Evolutionary conservation across 2,888 invertebrate genomes (phyloP).

Genomic region (Ophioninae sp.): DNA sequence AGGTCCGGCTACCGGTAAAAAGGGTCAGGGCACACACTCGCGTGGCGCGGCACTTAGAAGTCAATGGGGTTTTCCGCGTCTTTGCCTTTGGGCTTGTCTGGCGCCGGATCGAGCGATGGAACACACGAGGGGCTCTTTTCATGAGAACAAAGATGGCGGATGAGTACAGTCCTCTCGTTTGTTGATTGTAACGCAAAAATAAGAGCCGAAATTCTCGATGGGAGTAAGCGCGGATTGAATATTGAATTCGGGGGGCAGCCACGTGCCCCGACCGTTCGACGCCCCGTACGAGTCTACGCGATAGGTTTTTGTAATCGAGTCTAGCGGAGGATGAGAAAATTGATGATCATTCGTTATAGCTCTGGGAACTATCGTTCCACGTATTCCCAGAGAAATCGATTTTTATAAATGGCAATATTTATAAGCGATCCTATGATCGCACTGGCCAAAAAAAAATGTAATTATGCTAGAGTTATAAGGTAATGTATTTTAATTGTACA

Average conservation of each 20-base stretch:
- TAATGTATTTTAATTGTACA: too few relatives aligned
- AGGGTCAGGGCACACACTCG: constrained; percentile 8
- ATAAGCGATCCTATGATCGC: too few relatives aligned
- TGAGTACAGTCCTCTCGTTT: neutral
- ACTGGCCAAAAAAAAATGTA: too few relatives aligned
- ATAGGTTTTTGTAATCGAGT: constrained; percentile 5
- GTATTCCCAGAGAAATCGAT: constrained; percentile 29
- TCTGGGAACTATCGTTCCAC: constrained; percentile 24
- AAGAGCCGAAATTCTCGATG: constrained; percentile 28
- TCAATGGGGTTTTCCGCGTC: constrained; percentile 14
- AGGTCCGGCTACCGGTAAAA: constrained; percentile 14
- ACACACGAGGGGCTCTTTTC: constrained; percentile 24
- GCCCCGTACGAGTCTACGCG: neutral
- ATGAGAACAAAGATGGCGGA: constrained; percentile 20
- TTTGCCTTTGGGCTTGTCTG: constrained; percentile 22
- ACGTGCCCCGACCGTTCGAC: constrained; percentile 13
- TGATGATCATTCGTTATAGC: constrained; percentile 24
- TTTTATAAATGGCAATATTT: constrained; percentile 11
- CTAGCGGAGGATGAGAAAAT: constrained; percentile 25
- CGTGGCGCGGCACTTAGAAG: constrained; percentile 15
- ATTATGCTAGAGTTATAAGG: too few relatives aligned
- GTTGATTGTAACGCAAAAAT: constrained; percentile 7
- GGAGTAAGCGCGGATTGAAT: neutral
- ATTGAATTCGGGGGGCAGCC: constrained; percentile 22
- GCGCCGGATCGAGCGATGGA: constrained; percentile 17